Evolutionary conservation across 1,140 invertebrate genomes (phyloP).

Genomic region (Polypedilum vanderplanki): DNA sequence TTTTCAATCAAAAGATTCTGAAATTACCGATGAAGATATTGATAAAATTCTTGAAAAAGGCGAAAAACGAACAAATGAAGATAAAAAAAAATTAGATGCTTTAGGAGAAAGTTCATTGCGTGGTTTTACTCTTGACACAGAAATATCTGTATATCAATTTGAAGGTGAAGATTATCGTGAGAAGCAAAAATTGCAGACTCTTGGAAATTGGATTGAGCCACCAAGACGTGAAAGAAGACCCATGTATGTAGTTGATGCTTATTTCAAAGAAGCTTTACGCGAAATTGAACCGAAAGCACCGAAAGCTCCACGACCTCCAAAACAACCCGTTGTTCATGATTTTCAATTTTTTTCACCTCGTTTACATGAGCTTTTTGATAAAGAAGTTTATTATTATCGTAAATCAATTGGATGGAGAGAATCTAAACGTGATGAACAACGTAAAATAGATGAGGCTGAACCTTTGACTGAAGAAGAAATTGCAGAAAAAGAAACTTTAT

Average conservation of each 20-base stretch:
- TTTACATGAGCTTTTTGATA: slow-evolving; percentile 94
- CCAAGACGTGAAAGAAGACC: slow-evolving; percentile 98
- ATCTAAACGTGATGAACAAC: slow-evolving; percentile 91
- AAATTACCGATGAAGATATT: slow-evolving; percentile 97
- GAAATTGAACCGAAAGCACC: slow-evolving; percentile 97
- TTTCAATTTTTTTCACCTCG: slow-evolving; percentile 99
- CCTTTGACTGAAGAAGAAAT: slow-evolving; percentile 83
- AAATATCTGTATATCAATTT: slow-evolving; percentile 89
- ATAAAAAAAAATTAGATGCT: slow-evolving; percentile 83
- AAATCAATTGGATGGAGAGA: slow-evolving; percentile 96
- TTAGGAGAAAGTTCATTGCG: slow-evolving; percentile 88
- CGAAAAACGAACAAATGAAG: slow-evolving; percentile 85
- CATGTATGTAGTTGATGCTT: slow-evolving; percentile 98
- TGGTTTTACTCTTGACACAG: slow-evolving; percentile 91
- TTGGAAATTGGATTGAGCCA: slow-evolving; percentile 96
- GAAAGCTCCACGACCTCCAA: slow-evolving; percentile 94
- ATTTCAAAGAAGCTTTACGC: slow-evolving; percentile 91
- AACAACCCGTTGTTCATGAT: slow-evolving; percentile 98
- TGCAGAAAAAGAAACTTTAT: slow-evolving; percentile 82
- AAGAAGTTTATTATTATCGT: slow-evolving; percentile 96
- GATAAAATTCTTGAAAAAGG: slow-evolving; percentile 89
- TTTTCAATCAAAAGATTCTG: slow-evolving; percentile 96
- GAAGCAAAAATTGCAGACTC: slow-evolving; percentile 76
- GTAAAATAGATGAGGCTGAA: slow-evolving; percentile 93
- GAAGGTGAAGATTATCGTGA: slow-evolving; percentile 86